Evolutionary conservation across 2,888 invertebrate genomes (phyloP).

Genomic region (Trisateles emortualis): DNA sequence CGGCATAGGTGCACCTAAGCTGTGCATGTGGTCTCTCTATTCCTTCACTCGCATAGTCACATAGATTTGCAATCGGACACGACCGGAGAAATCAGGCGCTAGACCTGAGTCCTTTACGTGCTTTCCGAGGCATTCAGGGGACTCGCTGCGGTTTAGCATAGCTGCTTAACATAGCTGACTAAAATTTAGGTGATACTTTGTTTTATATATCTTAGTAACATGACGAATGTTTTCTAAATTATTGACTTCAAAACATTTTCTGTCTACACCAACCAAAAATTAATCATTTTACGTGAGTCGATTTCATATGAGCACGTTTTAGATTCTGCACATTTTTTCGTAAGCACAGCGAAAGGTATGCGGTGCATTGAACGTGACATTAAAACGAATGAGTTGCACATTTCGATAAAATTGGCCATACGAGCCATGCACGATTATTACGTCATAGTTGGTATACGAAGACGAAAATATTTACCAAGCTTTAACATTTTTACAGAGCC

Average conservation of each 20-base stretch:
- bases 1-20: too few species aligned
- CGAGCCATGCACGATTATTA: slow-evolving; percentile 13
- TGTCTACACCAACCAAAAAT: background rate
- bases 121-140: too few species aligned
- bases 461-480: slow-evolving; percentile 1
- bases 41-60: too few species aligned
- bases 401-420: slow-evolving; percentile 17
- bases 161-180: too few species aligned
- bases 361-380: slow-evolving; percentile 49
- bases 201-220: background rate
- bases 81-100: too few species aligned
- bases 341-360: slow-evolving; percentile 33
- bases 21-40: too few species aligned
- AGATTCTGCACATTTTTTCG: slow-evolving; percentile 30
- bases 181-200: too few species aligned
- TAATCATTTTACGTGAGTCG: slow-evolving; percentile 10
- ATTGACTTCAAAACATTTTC: background rate
- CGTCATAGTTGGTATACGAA: slow-evolving; percentile 8
- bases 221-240: background rate
- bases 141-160: too few species aligned
- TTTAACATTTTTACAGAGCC: too few species aligned
- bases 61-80: too few species aligned
- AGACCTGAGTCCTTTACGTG: too few species aligned
- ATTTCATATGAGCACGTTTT: slow-evolving; percentile 20
- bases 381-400: slow-evolving; percentile 40